Evolutionary conservation across 2,797 vertebrate species (phyloP).

Genomic region (Propithecus deckenii): DNA sequence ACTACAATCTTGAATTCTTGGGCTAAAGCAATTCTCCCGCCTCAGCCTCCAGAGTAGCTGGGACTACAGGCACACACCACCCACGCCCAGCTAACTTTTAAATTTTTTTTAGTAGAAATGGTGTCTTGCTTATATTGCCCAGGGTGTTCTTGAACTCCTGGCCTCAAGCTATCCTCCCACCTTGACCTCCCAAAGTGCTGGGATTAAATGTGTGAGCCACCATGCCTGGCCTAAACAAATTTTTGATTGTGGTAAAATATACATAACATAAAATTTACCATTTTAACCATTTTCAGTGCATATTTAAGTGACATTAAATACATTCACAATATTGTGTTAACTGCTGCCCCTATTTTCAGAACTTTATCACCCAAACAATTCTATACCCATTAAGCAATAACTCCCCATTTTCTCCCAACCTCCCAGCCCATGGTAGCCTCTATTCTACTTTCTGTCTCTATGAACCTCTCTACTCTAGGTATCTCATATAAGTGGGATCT

Average conservation of each 20-base stretch:
- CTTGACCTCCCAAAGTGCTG: not conserved
- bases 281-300: not conserved
- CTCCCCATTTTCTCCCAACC: not conserved
- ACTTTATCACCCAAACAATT: not conserved
- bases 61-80: not conserved
- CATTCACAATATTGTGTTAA: not conserved
- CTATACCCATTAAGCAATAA: not conserved
- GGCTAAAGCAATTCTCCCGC: not conserved
- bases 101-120: not conserved
- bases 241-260: not conserved
- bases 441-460: not conserved
- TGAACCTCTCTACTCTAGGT: not conserved
- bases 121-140: not conserved
- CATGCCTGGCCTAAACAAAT: too few relatives aligned
- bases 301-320: not conserved
- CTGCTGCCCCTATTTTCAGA: not conserved
- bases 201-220: not conserved
- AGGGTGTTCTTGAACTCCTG: not conserved
- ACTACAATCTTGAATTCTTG: not conserved
- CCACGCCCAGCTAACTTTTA: not conserved
- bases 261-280: not conserved
- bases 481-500: not conserved
- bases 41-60: not conserved
- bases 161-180: not conserved
- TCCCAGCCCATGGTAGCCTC: not conserved